Conservation (phyloP, 2,113 vertebrate species). For the Chamaea fasciata region DNA sequence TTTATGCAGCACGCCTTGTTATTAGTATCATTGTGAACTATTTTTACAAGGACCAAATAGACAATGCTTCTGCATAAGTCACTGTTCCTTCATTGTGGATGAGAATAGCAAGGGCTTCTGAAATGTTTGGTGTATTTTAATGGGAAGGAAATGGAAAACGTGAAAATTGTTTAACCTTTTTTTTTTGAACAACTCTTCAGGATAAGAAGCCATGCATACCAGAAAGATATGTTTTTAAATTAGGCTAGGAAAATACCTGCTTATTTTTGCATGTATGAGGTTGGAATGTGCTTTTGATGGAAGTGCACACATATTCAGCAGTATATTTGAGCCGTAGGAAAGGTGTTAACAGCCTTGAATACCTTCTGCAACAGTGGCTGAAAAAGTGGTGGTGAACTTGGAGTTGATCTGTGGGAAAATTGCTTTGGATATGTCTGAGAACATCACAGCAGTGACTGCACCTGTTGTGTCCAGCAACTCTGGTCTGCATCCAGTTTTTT, state of each 20-base stretch:
- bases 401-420: not conserved
- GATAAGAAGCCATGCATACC: not conserved
- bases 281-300: not conserved
- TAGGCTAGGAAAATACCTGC: not conserved
- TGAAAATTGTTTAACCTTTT: not conserved
- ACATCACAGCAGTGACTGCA: not conserved
- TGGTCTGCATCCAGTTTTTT: not conserved
- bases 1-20: not conserved
- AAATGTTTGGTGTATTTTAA: not conserved
- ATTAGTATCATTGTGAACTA: not conserved
- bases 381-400: not conserved
- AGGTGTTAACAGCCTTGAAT: not conserved
- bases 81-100: not conserved
- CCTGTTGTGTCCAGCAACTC: not conserved
- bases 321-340: not conserved
- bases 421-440: not conserved
- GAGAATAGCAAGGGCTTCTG: not conserved
- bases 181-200: not conserved
- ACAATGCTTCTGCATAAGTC: not conserved
- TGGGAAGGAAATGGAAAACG: not conserved
- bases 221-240: not conserved
- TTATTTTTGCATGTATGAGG: not conserved
- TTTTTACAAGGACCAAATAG: not conserved
- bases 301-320: not conserved
- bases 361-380: not conserved